Evolutionary conservation across 2,888 invertebrate genomes (phyloP), one percentile per base, ranked within the genome.

Genomic region (Drymonia ruficornis): DNA sequence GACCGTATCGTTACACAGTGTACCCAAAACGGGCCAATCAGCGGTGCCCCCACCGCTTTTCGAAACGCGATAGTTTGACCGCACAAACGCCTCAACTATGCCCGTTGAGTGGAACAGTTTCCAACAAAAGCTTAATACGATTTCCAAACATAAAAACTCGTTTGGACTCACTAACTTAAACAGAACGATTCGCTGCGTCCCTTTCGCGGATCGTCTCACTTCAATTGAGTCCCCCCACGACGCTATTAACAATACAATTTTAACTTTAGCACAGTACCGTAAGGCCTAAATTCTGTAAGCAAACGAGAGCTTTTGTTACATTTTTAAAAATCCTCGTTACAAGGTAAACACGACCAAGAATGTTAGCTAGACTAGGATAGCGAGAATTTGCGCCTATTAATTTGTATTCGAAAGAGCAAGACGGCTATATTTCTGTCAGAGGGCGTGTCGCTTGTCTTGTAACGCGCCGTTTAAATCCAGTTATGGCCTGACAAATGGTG

Each of bases 51-150:
- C 88, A 76, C 87, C 83, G 79, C 83, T 81, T 79, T 81, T 78
- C 78, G 74, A 78, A 81, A 86, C 87, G 77, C 83, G 82, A 87
- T 91, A 91, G 90, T 91, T 88, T 88, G 88, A 89, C 91, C 89
- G 82, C 89, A 88, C 90, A 85, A 88, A 85, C 89, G 86, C 84
- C 89, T 88, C 87, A 86, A 90, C 91, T 90, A 89, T 86, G 86
- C 91, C 84, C 89, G 91, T 85, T 91, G 91, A 92, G 86, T 91
- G 89, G 85, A 88, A 91, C 92, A 90, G 87, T 91, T 91, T 83
- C 91, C 88, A 90, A 92, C 92, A 92, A 92, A 91, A 92, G 91
- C 91, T 90, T 92, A 92, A 91, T 92, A 89, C 91, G 90, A 92
- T 92, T 92, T 91, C 89, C 89, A 86, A 92, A 91, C 91, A 91